Percentiles rank a stretch among this genome's conserved stretches.
These are phyloP conservation scores for Probaryconus sp. DNA, from an alignment of 1,140 invertebrate genomes.

Conservation along the genomic window DNA sequence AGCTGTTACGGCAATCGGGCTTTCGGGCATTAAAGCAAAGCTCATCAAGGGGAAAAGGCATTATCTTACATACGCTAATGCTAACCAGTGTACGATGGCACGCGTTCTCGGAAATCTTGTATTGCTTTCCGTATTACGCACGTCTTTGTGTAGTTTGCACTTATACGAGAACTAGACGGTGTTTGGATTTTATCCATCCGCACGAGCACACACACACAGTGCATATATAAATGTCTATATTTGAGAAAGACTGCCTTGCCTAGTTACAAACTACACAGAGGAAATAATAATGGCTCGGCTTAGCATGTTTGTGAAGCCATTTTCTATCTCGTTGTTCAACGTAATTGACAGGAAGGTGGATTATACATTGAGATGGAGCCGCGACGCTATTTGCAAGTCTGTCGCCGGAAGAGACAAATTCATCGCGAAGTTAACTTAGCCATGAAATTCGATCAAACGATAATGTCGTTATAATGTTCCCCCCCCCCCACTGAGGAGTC, in stretches of 20 bases:
- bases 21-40: conserved; percentile 46
- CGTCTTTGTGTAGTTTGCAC: not conserved
- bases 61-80: conserved; percentile 20
- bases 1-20: conserved; percentile 32
- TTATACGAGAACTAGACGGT: not conserved
- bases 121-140: conserved; percentile 21
- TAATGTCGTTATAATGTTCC: conserved; percentile 49
- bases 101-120: conserved; percentile 26
- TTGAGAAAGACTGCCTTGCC: conserved; percentile 40
- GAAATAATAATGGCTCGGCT: conserved; percentile 57
- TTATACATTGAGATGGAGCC: conserved; percentile 59
- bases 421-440: conserved; percentile 57
- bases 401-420: conserved; percentile 61
- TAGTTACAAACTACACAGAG: conserved; percentile 51
- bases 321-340: conserved; percentile 57
- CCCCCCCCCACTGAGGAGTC: conserved; percentile 38
- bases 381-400: conserved; percentile 61
- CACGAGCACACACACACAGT: not conserved
- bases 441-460: conserved; percentile 55
- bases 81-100: conserved; percentile 4
- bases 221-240: conserved; percentile 23
- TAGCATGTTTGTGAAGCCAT: conserved; percentile 57
- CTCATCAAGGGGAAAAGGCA: conserved; percentile 48
- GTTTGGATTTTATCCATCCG: conserved; percentile 25
- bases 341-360: conserved; percentile 60